Conservation (phyloP, 2,797 vertebrate species). For the Pipistrellus kuhlii region DNA sequence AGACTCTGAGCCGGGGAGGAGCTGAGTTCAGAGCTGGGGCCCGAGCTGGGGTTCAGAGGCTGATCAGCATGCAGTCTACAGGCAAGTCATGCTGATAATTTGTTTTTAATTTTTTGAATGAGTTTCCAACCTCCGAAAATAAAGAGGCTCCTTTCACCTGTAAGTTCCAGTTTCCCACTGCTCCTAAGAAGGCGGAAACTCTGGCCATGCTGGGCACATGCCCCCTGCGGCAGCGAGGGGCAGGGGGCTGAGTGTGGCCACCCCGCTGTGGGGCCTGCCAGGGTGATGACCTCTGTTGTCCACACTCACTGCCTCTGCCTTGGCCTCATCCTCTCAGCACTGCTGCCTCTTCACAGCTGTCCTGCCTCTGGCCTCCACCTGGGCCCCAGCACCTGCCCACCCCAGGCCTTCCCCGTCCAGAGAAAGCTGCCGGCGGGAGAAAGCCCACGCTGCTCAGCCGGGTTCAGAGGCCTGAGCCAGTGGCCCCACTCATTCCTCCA, state of each 20-base stretch:
- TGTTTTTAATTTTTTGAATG: neutral
- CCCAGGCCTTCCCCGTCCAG: neutral
- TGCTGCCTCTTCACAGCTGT: neutral
- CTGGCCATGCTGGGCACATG: neutral
- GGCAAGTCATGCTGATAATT: neutral
- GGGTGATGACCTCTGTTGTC: neutral
- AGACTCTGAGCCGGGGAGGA: neutral
- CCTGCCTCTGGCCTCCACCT: neutral
- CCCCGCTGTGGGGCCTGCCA: neutral
- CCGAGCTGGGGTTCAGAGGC: neutral
- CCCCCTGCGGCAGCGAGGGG: accelerated
- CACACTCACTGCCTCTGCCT: neutral
- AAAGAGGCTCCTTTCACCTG: neutral
- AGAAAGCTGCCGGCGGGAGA: neutral
- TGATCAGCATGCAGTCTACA: neutral
- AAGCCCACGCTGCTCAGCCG: neutral
- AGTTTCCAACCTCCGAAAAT: neutral
- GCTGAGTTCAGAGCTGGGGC: neutral
- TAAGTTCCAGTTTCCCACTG: neutral
- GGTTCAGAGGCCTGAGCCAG: neutral
- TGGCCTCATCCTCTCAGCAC: neutral
- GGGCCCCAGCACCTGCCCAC: neutral
- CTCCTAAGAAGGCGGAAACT: neutral
- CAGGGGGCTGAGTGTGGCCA: neutral
- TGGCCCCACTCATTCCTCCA: neutral